Evolutionary conservation across 2,113 vertebrate genomes (phyloP).

Genomic region (Noctilio leporinus): DNA sequence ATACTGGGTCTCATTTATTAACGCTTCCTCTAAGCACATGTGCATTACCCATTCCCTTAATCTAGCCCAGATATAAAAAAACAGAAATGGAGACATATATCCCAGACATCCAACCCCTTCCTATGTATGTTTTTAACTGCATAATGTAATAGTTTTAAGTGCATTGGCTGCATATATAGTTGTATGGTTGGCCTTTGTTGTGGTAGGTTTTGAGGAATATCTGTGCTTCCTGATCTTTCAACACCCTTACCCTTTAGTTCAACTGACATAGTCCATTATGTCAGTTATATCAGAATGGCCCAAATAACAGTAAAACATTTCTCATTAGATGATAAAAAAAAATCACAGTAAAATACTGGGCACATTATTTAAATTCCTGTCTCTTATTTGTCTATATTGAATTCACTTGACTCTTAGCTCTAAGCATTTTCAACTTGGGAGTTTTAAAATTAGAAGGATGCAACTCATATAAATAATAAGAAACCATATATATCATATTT

Average conservation of each 20-base stretch:
- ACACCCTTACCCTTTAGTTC: not conserved
- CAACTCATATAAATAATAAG: not conserved
- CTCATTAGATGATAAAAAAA: not conserved
- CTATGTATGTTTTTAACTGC: not conserved
- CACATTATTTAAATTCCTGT: not conserved
- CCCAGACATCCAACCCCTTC: not conserved
- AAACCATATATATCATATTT: not conserved
- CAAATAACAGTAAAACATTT: not conserved
- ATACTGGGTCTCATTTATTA: not conserved
- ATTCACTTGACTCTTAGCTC: not conserved
- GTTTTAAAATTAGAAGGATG: slow-evolving; percentile 16
- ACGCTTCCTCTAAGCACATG: not conserved
- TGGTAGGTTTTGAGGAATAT: not conserved
- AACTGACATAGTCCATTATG: not conserved
- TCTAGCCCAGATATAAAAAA: not conserved
- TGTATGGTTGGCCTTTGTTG: not conserved
- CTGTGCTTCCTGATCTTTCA: not conserved
- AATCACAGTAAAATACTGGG: not conserved
- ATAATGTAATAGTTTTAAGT: not conserved
- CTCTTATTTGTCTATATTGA: not conserved
- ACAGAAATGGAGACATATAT: not conserved
- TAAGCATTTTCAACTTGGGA: not conserved
- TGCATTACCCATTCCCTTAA: not conserved
- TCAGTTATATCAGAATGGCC: not conserved
- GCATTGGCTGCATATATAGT: not conserved